These are phyloP conservation scores for Smittia aterrima DNA, from an alignment of 2,888 invertebrate species.

Conservation along the genomic window DNA sequence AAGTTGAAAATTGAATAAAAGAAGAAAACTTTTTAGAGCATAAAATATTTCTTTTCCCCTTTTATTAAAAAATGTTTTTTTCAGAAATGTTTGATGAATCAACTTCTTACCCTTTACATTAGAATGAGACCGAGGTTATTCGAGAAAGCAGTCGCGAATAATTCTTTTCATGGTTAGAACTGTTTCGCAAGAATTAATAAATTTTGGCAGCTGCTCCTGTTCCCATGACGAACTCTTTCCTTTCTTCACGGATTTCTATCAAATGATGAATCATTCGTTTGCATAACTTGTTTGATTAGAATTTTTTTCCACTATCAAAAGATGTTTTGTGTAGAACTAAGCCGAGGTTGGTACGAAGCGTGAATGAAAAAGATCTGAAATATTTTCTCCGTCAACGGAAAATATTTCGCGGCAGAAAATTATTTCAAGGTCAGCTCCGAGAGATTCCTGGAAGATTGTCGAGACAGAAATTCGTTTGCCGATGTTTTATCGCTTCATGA, in stretches of 20 bases:
- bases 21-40: background rate
- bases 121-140: background rate
- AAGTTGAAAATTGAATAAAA: background rate
- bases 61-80: background rate
- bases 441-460: background rate
- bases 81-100: background rate
- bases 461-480: background rate
- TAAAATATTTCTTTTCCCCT: background rate
- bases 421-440: background rate
- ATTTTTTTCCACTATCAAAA: background rate
- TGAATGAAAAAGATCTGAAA: background rate
- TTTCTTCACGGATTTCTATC: background rate
- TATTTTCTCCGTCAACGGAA: background rate
- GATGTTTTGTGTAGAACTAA: background rate
- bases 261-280: slow-evolving; percentile 1
- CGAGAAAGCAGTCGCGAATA: background rate
- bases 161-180: background rate
- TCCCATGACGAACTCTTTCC: slow-evolving; percentile 7
- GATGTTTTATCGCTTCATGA: background rate
- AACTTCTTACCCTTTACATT: background rate
- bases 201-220: background rate
- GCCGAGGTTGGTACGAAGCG: background rate
- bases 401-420: background rate
- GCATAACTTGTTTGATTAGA: slow-evolving; percentile 13
- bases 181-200: background rate